Evolutionary conservation across 2,113 vertebrate genomes (phyloP).

Genomic region (Prunella fulvescens): DNA sequence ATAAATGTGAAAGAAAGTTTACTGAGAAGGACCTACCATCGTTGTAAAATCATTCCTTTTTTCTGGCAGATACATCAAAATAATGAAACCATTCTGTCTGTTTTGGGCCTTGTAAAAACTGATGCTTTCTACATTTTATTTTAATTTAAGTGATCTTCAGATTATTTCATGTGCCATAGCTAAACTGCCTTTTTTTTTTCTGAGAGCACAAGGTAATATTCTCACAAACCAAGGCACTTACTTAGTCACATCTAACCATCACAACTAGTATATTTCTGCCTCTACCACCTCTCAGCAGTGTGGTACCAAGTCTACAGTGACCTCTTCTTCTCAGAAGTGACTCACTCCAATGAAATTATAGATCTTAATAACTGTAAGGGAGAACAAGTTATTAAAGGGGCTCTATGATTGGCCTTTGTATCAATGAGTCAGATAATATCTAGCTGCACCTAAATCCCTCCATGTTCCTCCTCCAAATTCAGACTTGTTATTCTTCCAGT

Average conservation of each 20-base stretch:
- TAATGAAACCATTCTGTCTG: not conserved
- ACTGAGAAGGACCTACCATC: not conserved
- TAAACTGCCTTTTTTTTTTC: not conserved
- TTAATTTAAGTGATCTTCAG: not conserved
- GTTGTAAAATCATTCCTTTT: not conserved
- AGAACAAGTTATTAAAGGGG: not conserved
- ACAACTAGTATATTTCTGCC: not conserved
- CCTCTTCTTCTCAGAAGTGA: not conserved
- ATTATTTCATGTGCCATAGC: not conserved
- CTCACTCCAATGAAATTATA: not conserved
- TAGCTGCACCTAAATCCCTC: not conserved
- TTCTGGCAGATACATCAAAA: not conserved
- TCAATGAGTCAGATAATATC: not conserved
- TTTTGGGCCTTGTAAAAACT: not conserved
- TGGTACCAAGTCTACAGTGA: not conserved
- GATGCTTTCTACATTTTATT: not conserved
- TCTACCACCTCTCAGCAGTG: not conserved
- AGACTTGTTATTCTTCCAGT: constrained; percentile 1
- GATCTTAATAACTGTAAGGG: not conserved
- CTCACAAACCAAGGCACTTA: not conserved
- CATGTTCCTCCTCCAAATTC: not conserved
- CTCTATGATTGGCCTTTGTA: not conserved
- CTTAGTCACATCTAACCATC: not conserved
- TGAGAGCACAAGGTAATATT: not conserved
- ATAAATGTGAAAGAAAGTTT: not conserved